Evolutionary conservation across 2,113 vertebrate genomes (phyloP).

Genomic region (Neogobius melanostomus): DNA sequence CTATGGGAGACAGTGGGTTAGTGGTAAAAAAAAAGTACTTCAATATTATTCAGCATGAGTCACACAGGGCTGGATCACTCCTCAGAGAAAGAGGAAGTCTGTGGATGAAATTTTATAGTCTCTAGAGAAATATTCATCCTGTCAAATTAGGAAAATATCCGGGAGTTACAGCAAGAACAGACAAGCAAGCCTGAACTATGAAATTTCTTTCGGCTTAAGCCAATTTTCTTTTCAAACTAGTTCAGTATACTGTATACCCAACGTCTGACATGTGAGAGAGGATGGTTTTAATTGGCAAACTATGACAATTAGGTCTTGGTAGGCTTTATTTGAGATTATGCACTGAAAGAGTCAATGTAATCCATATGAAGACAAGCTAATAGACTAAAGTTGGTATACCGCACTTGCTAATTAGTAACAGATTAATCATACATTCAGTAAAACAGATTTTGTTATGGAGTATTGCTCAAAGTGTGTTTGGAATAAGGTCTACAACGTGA

Average conservation of each 20-base stretch:
- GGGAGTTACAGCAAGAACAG: neutral
- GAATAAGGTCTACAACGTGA: neutral
- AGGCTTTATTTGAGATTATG: constrained; percentile 42
- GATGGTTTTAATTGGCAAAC: constrained; percentile 24
- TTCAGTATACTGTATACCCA: neutral
- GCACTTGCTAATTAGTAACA: constrained; percentile 16
- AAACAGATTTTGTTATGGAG: neutral
- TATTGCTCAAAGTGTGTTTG: neutral
- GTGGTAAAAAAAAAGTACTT: constrained; percentile 27
- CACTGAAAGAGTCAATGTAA: constrained; percentile 32
- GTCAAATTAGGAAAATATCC: neutral
- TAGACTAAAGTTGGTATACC: constrained; percentile 47
- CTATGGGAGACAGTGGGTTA: constrained; percentile 32
- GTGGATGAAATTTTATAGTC: neutral
- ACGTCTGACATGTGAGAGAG: neutral
- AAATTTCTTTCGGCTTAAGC: neutral
- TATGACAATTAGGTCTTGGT: constrained; percentile 15
- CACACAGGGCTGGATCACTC: constrained; percentile 19
- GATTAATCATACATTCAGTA: neutral
- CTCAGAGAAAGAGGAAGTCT: constrained; percentile 8
- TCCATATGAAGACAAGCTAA: constrained; percentile 32
- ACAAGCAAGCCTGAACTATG: neutral
- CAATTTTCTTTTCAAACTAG: neutral
- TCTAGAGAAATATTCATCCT: constrained; percentile 1
- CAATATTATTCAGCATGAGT: constrained; percentile 22